Percentiles rank a stretch among this genome's conserved stretches.
Conservation (phyloP, 2,113 vertebrate species). For the Nyctereutes procyonoides region DNA sequence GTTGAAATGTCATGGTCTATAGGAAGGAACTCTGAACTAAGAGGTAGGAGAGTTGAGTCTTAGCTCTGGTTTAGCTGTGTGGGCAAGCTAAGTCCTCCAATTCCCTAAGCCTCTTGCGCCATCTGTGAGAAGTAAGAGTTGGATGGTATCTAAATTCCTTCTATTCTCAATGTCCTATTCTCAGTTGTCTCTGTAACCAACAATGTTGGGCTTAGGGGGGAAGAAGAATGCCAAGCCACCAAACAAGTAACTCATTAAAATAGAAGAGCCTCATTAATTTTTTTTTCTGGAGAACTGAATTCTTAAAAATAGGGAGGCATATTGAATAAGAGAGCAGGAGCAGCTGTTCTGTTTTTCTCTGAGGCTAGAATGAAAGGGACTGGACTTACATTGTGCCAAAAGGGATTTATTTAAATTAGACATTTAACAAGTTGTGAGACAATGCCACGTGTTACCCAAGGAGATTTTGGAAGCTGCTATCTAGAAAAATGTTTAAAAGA, state of each 20-base stretch:
- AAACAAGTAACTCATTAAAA: constrained; percentile 78
- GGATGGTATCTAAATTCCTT: neutral
- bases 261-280: constrained; percentile 78
- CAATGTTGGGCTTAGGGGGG: constrained; percentile 54
- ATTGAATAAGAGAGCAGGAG: constrained; percentile 65
- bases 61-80: neutral
- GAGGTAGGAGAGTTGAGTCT: neutral
- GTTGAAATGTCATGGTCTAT: neutral
- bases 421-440: constrained; percentile 76
- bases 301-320: constrained; percentile 79
- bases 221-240: constrained; percentile 68
- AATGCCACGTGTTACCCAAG: constrained; percentile 55
- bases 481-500: constrained; percentile 62
- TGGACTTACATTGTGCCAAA: constrained; percentile 60
- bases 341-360: constrained; percentile 74
- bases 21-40: neutral
- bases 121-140: constrained; percentile 25
- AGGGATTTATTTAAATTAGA: constrained; percentile 78
- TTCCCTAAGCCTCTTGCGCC: neutral
- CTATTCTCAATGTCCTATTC: constrained; percentile 43
- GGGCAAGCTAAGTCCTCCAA: neutral
- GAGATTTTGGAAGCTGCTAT: constrained; percentile 65
- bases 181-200: constrained; percentile 63
- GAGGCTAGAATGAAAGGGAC: constrained; percentile 63
- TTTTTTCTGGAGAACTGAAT: constrained; percentile 72